phyloP scores from a whole-genome alignment of 1,140 invertebrate species.

The Asbolus verrucosus region DNA sequence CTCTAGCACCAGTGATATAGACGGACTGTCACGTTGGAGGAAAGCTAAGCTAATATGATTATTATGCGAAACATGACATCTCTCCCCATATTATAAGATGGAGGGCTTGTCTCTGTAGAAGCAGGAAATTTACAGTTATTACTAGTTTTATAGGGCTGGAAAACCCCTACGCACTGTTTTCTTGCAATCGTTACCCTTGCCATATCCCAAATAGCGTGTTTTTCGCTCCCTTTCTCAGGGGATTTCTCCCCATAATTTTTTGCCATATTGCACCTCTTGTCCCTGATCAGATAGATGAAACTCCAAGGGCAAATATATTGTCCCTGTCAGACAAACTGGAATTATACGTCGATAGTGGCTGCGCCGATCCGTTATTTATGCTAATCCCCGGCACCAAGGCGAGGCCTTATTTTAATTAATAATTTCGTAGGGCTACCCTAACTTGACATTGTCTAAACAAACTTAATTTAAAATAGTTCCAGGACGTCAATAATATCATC shows the following conservation, averaged over 20 bases:
- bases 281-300: neutral
- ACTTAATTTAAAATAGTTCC: no score
- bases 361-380: conserved; percentile 2
- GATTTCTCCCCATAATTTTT: conserved; percentile 5
- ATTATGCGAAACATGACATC: conserved; percentile 11
- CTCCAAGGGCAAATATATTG: no score
- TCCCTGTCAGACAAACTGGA: no score
- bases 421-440: no score
- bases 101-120: conserved; percentile 1
- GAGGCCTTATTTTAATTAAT: neutral
- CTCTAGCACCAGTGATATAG: neutral
- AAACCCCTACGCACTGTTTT: neutral
- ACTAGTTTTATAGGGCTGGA: conserved; percentile 7
- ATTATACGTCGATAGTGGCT: conserved; percentile 5
- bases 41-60: conserved; percentile 6
- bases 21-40: neutral
- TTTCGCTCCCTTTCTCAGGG: neutral
- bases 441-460: no score
- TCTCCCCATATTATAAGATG: conserved; percentile 10
- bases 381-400: neutral
- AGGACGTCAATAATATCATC: no score
- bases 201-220: neutral
- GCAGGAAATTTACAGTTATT: conserved; percentile 7
- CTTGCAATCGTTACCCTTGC: neutral
- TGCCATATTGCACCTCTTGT: neutral